These are phyloP conservation scores for Amblyjoppa proteus DNA, from an alignment of 2,888 invertebrate genomes.

Conservation along the genomic window DNA sequence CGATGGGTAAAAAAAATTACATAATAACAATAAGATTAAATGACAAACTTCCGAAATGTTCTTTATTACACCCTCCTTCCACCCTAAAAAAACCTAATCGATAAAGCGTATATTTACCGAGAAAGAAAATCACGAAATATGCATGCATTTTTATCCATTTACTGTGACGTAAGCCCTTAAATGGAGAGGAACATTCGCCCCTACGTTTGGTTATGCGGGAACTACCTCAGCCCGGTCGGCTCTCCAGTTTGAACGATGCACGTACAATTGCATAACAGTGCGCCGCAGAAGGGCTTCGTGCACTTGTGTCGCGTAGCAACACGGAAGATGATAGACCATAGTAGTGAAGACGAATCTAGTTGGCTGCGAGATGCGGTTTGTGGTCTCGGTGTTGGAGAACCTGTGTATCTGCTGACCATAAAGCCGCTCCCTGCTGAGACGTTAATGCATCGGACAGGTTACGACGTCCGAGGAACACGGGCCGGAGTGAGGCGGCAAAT, in stretches of 20 bases:
- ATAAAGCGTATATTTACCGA: no score
- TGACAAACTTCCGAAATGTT: no score
- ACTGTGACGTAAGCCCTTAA: no score
- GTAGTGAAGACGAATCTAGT: constrained; percentile 13
- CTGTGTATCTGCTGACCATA: constrained; percentile 63
- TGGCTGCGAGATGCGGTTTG: constrained; percentile 36
- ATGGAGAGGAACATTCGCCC: no score
- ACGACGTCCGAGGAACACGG: constrained; percentile 63
- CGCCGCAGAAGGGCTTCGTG: not conserved
- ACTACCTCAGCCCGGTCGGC: no score
- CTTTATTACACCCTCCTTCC: no score
- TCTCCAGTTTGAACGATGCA: not conserved
- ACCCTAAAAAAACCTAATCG: no score
- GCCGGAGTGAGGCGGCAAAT: constrained; percentile 28
- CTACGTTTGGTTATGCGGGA: not conserved
- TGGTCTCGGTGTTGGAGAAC: constrained; percentile 20
- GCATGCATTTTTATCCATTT: no score
- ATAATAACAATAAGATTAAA: no score
- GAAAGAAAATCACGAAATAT: no score
- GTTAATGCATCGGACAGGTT: constrained; percentile 69
- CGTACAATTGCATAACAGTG: not conserved
- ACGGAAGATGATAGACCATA: not conserved
- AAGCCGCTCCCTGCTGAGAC: constrained; percentile 65
- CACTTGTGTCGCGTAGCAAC: not conserved
- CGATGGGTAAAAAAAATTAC: no score